phyloP scores from a whole-genome alignment of 2,888 invertebrate species.

The Limenitis camilla region DNA sequence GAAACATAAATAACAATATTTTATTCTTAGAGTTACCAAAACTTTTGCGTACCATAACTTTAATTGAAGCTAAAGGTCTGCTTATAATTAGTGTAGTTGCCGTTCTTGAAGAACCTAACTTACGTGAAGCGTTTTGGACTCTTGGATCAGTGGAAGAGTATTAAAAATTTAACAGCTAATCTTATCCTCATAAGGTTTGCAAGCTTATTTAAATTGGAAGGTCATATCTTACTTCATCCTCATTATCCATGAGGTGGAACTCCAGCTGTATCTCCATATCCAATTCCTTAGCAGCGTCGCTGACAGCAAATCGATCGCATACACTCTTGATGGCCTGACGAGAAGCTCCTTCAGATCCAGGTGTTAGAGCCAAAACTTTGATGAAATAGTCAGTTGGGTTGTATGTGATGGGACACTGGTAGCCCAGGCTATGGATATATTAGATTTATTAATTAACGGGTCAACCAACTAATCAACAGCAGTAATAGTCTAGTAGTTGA shows the following conservation, averaged over 20 bases:
- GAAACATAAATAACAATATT: too few relatives aligned
- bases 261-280: constrained; percentile 83
- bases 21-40: too few relatives aligned
- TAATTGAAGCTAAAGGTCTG: too few relatives aligned
- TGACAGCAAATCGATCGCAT: constrained; percentile 86
- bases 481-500: too few relatives aligned
- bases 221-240: constrained; percentile 57
- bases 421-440: constrained; percentile 74
- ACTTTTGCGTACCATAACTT: too few relatives aligned
- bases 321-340: constrained; percentile 80
- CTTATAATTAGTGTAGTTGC: too few relatives aligned
- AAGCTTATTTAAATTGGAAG: too few relatives aligned
- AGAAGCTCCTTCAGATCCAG: constrained; percentile 83
- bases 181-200: too few relatives aligned
- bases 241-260: constrained; percentile 74
- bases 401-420: constrained; percentile 85
- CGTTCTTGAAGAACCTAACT: too few relatives aligned
- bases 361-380: constrained; percentile 85
- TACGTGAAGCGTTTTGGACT: too few relatives aligned
- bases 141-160: too few relatives aligned
- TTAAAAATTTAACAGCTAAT: too few relatives aligned
- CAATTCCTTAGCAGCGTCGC: constrained; percentile 83
- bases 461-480: background rate
- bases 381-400: constrained; percentile 95
- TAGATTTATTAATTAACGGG: background rate